Evolutionary conservation across 2,113 vertebrate species (phyloP), one percentile per base, ranked within the genome.

Genomic region (Aspiorhynchus laticeps): DNA sequence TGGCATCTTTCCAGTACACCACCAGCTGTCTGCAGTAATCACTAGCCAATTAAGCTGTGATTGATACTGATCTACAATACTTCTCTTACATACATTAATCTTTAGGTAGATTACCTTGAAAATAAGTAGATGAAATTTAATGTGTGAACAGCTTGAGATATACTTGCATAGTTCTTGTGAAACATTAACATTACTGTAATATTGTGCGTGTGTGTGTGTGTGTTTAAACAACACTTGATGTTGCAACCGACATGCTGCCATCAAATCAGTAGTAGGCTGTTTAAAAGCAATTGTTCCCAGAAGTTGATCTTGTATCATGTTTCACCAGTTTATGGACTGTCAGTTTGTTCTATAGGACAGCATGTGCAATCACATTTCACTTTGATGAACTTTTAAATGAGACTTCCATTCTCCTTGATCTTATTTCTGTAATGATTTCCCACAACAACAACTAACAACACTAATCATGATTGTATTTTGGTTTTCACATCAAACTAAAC

Each of bases 1-100:
- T 97, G 94, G 97, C 97, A 38, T 97, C 97, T 33, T 98, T 98
- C 90, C 97, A 97, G 90, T 96, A 96, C 81, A 95, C 94, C 92
- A 95, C 93, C 46, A 95, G 94, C 86, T 90, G 88, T 81, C 90
- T 93, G 24, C 93, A 95, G 88, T 94, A 91, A 93, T 15, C 10
- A 4, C 41, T 7, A 7, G 8, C 11, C 76, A 33, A 24, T 21
- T 48, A 76, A 76, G 41, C 7, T 48, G 74, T 15, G 24, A 75
- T 75, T n/a, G 41, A 46, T 76, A 48, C 14, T 76, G n/a, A 48
- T 48, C 41, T n/a, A 1, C 41, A 48, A 26, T 28, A 12, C 73
- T 7, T 43, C 24, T 76, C 12, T 46, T 76, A 26, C 41, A 46
- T 76, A 7, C n/a, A 1, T 59, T 76, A 76, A 26, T 28, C 41